Evolutionary conservation across 2,888 invertebrate genomes (phyloP).

Genomic region (Oegoconia quadripuncta): DNA sequence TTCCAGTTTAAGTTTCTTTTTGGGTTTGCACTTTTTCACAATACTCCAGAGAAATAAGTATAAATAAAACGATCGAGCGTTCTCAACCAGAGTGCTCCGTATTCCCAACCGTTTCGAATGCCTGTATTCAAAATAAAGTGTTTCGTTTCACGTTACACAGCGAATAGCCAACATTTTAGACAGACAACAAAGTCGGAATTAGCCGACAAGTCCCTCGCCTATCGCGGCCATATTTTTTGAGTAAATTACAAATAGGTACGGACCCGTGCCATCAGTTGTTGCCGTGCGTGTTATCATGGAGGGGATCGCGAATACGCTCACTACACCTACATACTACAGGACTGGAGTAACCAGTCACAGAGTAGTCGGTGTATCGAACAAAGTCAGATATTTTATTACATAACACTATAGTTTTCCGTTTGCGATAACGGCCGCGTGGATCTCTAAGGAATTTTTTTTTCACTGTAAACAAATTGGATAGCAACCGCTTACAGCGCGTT

Average conservation of each 20-base stretch:
- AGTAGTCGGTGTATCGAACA: slow-evolving; percentile 11
- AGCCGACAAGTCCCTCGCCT: slow-evolving; percentile 57
- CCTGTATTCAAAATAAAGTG: too few relatives aligned
- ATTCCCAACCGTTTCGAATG: too few relatives aligned
- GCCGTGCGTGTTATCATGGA: slow-evolving; percentile 70
- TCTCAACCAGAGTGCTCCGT: too few relatives aligned
- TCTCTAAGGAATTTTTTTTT: too few relatives aligned
- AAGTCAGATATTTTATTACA: neutral
- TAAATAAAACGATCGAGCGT: too few relatives aligned
- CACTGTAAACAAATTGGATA: too few relatives aligned
- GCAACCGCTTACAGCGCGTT: too few relatives aligned
- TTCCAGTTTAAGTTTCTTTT: too few relatives aligned
- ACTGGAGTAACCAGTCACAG: slow-evolving; percentile 27
- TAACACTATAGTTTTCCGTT: too few relatives aligned
- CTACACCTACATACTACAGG: slow-evolving; percentile 41
- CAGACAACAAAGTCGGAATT: slow-evolving; percentile 51
- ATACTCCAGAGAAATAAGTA: too few relatives aligned
- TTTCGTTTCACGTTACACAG: slow-evolving; percentile 19
- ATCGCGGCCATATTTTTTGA: slow-evolving; percentile 73
- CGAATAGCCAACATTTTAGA: slow-evolving; percentile 42
- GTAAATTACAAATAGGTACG: slow-evolving; percentile 77
- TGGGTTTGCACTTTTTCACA: too few relatives aligned
- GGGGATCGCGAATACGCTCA: slow-evolving; percentile 64
- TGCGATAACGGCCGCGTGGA: too few relatives aligned
- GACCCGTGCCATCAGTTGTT: slow-evolving; percentile 57